These are phyloP conservation scores for Melangyna quadrimaculata DNA, from an alignment of 2,888 invertebrate species.

Conservation along the genomic window DNA sequence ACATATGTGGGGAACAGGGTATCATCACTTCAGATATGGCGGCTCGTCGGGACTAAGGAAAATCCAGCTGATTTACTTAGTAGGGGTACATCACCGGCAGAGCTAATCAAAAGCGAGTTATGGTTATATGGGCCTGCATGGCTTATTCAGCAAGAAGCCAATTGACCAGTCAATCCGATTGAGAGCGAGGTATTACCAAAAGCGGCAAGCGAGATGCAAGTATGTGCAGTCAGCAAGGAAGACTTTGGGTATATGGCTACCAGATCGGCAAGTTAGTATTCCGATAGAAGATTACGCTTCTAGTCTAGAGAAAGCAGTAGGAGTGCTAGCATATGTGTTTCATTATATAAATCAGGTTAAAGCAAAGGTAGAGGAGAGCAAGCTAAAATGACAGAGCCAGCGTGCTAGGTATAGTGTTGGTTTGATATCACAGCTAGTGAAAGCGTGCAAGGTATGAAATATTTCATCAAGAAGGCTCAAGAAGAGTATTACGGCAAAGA, in stretches of 20 bases:
- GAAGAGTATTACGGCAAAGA: neutral
- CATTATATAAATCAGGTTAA: neutral
- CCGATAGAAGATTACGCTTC: neutral
- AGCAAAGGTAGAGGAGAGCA: neutral
- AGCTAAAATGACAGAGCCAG: neutral
- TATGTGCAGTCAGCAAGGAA: neutral
- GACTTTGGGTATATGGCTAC: neutral
- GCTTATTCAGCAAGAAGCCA: neutral
- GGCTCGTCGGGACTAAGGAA: conserved; percentile 16
- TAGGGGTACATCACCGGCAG: neutral
- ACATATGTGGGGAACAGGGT: conserved; percentile 16
- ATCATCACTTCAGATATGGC: conserved; percentile 20
- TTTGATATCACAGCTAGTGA: neutral
- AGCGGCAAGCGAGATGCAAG: neutral
- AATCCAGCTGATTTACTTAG: conserved; percentile 47
- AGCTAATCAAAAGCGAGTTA: neutral
- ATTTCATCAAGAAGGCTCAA: neutral
- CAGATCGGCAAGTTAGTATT: neutral
- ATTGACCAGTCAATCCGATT: conserved; percentile 6
- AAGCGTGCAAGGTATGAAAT: neutral
- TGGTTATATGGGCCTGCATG: conserved; percentile 2
- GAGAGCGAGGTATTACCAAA: neutral
- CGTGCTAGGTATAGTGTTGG: neutral
- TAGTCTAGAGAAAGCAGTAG: neutral
- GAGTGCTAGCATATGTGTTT: neutral